Conservation (phyloP, 2,113 vertebrate genomes). For the Tinamus guttatus region DNA sequence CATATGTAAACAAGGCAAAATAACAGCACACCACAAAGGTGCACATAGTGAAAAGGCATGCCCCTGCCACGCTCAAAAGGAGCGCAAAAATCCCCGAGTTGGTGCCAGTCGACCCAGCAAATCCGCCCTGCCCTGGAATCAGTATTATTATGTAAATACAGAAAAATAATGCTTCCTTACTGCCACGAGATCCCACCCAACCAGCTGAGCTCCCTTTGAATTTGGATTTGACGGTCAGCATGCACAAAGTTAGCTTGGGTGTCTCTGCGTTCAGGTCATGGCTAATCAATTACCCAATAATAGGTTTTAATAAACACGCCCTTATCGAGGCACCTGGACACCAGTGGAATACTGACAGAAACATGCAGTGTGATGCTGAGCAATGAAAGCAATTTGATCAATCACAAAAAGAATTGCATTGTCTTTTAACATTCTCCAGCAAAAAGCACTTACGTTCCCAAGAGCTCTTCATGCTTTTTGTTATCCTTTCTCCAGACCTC, state of each 20-base stretch:
- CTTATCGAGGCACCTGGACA: not conserved
- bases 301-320: not conserved
- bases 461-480: slow-evolving; percentile 89
- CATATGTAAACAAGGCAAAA: not conserved
- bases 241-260: not conserved
- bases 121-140: not conserved
- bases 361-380: not conserved
- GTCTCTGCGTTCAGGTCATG: not conserved
- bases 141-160: accelerated
- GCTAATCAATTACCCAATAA: not conserved
- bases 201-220: accelerated
- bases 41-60: not conserved
- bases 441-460: slow-evolving; percentile 88
- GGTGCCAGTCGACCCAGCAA: not conserved
- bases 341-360: not conserved
- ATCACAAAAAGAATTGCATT: not conserved
- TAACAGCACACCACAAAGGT: not conserved
- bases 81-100: not conserved
- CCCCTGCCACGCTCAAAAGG: not conserved
- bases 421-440: not conserved
- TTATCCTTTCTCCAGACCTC: slow-evolving; percentile 91
- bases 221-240: not conserved
- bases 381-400: not conserved
- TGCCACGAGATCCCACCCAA: not conserved
- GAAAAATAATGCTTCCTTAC: not conserved